Percentiles rank a stretch among this genome's conserved stretches.
Conservation (phyloP, 2,113 vertebrate species). For the Calidris pygmaea region DNA sequence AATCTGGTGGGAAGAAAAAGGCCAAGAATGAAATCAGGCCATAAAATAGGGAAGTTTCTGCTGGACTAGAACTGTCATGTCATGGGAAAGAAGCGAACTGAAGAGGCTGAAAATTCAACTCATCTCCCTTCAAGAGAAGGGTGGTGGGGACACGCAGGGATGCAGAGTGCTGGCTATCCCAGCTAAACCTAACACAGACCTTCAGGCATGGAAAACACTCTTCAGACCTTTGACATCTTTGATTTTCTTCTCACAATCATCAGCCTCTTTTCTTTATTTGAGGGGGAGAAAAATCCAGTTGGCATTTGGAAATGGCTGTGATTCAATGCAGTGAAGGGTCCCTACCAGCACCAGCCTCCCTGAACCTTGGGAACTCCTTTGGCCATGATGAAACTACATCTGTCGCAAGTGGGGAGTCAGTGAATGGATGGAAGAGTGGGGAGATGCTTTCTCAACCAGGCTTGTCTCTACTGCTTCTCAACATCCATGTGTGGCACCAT, state of each 20-base stretch:
- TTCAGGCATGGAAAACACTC: neutral
- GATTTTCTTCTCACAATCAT: neutral
- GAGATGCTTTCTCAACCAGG: conserved; percentile 21
- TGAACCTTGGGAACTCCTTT: conserved; percentile 15
- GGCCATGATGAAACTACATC: neutral
- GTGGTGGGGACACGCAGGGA: neutral
- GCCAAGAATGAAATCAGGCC: neutral
- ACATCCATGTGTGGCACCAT: neutral
- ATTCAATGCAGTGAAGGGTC: neutral
- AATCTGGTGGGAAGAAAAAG: neutral
- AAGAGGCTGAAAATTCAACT: neutral
- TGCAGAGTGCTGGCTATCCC: neutral
- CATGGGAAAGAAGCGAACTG: neutral
- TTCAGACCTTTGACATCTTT: neutral
- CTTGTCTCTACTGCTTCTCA: neutral
- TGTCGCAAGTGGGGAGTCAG: neutral
- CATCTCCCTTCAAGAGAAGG: neutral
- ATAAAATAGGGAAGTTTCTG: neutral
- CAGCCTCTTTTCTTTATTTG: neutral
- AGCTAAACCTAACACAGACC: neutral
- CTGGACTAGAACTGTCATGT: neutral
- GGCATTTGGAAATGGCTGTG: conserved; percentile 32
- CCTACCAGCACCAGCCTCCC: neutral
- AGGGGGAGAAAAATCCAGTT: neutral
- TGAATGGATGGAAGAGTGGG: conserved; percentile 9